Percentiles rank a stretch among this genome's conserved stretches.
These are phyloP conservation scores for Xiphydria camelus DNA, from an alignment of 2,888 invertebrate genomes.

Conservation along the genomic window DNA sequence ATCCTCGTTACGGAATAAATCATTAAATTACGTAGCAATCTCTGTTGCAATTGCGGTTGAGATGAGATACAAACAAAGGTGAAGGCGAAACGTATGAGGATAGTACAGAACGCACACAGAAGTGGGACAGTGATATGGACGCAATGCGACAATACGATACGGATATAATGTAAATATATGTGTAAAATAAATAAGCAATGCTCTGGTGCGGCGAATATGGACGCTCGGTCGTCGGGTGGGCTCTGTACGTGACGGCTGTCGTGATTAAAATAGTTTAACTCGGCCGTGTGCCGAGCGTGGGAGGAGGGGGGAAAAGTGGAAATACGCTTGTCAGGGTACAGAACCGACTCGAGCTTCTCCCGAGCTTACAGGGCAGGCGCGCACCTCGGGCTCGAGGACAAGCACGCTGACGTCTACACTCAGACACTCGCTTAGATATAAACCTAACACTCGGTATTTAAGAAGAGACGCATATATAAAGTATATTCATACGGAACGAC, in stretches of 20 bases:
- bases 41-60: no score
- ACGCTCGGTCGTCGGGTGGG: constrained; percentile 49
- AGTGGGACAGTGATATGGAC: not conserved
- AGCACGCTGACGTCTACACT: constrained; percentile 50
- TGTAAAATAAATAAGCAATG: constrained; percentile 55
- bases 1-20: constrained; percentile 32
- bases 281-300: not conserved
- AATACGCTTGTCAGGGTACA: constrained; percentile 50
- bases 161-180: not conserved
- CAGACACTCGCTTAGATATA: constrained; percentile 39
- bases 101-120: not conserved
- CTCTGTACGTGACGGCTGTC: constrained; percentile 51
- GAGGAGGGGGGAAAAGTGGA: constrained; percentile 10
- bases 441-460: constrained; percentile 30
- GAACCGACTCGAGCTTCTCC: constrained; percentile 52
- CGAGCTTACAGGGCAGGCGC: constrained; percentile 46
- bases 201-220: constrained; percentile 47
- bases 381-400: constrained; percentile 58
- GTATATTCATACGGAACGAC: constrained; percentile 22
- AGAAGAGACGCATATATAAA: constrained; percentile 13
- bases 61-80: constrained; percentile 21
- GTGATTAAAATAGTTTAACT: not conserved
- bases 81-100: constrained; percentile 20
- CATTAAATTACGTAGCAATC: constrained; percentile 23
- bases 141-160: not conserved